Evolutionary conservation across 2,888 invertebrate genomes (phyloP), one percentile per base, ranked within the genome.

Genomic region (Callimorpha dominula): DNA sequence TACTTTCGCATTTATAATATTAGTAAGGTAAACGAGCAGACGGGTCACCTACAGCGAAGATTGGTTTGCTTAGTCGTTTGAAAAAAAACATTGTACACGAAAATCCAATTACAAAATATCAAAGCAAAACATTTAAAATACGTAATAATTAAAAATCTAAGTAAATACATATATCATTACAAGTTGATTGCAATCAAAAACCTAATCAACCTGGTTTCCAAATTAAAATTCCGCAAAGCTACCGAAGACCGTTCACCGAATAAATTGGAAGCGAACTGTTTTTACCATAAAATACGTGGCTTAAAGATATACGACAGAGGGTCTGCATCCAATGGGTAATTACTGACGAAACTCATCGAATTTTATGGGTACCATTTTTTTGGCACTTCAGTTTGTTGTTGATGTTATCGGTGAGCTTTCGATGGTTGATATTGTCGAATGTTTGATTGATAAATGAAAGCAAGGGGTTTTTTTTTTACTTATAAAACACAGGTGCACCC

Each of bases 261-360:
- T 83, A 83, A 78, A 84, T 81, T 77, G 76, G 73, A 75, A 80
- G 70, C 66, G 80, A 76, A 80, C 80, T 81, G 79, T 85, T 85
- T 85, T 80, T 73, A 78, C 78, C 80, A 82, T 77, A 76, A 80
- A 81, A 77, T 68, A 69, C 74, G 74, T 74, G 20, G 67, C 75
- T 68, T 52, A 50, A 71, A 81, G 72, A 81, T 81, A 85, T 83
- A 84, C 80, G 85, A 70, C 57, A 69, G 60, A 77, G 75, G 69
- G 77, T 82, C 84, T 84, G 85, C 80, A 84, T 70, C 71, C 84
- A 85, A 84, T 84, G 85, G 85, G 85, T 84, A 84, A 84, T 84
- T 85, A 84, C 81, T 81, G 67, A 66, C 70, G 70, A 72, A 76
- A 78, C 79, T 85, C 85, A 78, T 85, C 77, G 78, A 74, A 79